Percentiles rank a stretch among this genome's conserved stretches.
These are phyloP conservation scores for Eremobia ochroleuca DNA, from an alignment of 2,888 invertebrate species.

Conservation along the genomic window DNA sequence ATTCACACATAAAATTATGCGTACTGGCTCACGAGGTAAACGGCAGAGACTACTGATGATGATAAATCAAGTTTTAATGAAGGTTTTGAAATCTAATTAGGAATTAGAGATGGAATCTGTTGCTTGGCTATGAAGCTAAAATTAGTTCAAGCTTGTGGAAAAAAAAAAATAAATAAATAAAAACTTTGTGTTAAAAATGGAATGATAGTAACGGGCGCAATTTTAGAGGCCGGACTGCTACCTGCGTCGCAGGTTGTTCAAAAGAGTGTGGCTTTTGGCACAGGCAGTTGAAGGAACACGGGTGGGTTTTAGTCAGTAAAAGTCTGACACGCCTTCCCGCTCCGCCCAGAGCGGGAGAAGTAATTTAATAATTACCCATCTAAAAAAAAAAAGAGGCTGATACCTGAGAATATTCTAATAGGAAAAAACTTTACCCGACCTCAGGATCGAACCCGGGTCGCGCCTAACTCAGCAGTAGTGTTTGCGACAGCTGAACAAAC, in stretches of 20 bases:
- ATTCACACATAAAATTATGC: conserved; percentile 36
- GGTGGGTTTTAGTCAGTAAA: too few species aligned
- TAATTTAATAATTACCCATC: too few species aligned
- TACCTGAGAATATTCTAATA: background rate
- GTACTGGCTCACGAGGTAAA: conserved; percentile 4
- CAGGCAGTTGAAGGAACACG: too few species aligned
- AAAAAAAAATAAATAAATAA: too few species aligned
- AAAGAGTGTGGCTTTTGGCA: too few species aligned
- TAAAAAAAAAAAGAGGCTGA: too few species aligned
- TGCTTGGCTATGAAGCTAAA: background rate
- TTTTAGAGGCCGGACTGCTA: background rate
- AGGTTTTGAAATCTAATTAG: background rate
- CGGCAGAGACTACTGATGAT: background rate
- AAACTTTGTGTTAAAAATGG: background rate
- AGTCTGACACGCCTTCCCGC: too few species aligned
- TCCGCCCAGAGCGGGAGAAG: too few species aligned
- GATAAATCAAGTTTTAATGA: background rate
- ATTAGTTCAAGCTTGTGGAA: background rate
- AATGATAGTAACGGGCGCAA: background rate
- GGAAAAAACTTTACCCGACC: background rate
- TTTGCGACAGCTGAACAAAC: background rate
- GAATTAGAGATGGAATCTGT: too few species aligned
- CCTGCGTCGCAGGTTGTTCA: too few species aligned
- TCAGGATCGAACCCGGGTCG: background rate
- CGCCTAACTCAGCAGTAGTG: background rate